These are phyloP conservation scores for Lates calcarifer DNA, from an alignment of 2,113 vertebrate species.

Conservation along the genomic window DNA sequence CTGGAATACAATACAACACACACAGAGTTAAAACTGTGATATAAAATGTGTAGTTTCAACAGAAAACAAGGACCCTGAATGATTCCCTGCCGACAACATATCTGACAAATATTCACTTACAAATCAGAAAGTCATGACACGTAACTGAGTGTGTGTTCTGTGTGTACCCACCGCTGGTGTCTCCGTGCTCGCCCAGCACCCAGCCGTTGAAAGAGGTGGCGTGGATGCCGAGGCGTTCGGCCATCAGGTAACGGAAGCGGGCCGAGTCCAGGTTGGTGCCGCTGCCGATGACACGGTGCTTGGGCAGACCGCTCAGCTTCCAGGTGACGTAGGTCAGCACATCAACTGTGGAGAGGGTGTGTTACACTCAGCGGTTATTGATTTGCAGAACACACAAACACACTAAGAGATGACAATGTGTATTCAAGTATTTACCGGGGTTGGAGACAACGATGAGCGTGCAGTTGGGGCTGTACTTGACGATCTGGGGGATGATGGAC, in stretches of 20 bases:
- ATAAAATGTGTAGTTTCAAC: no score
- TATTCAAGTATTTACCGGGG: slow-evolving; percentile 85
- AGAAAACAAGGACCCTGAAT: neutral
- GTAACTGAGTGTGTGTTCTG: neutral
- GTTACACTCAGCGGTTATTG: neutral
- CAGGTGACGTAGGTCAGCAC: slow-evolving; percentile 97
- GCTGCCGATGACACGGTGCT: slow-evolving; percentile 95
- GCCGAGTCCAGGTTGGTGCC: slow-evolving; percentile 98
- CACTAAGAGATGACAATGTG: neutral
- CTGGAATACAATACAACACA: slow-evolving; percentile 72
- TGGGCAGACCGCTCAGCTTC: slow-evolving; percentile 98
- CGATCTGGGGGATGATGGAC: slow-evolving; percentile 93
- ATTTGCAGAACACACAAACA: neutral
- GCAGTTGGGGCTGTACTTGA: slow-evolving; percentile 95
- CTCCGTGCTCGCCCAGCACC: slow-evolving; percentile 96
- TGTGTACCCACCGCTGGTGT: slow-evolving; percentile 92
- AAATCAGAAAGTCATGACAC: neutral
- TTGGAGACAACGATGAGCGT: slow-evolving; percentile 96
- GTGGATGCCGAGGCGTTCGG: slow-evolving; percentile 92
- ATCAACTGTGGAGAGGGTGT: slow-evolving; percentile 88
- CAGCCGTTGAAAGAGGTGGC: slow-evolving; percentile 96
- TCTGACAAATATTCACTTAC: neutral
- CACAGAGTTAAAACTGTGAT: neutral
- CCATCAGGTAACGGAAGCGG: slow-evolving; percentile 94
- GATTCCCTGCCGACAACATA: neutral